Evolutionary conservation across 2,797 vertebrate genomes (phyloP), one percentile per base, ranked within the genome.

Genomic region (Malacoraja senta): DNA sequence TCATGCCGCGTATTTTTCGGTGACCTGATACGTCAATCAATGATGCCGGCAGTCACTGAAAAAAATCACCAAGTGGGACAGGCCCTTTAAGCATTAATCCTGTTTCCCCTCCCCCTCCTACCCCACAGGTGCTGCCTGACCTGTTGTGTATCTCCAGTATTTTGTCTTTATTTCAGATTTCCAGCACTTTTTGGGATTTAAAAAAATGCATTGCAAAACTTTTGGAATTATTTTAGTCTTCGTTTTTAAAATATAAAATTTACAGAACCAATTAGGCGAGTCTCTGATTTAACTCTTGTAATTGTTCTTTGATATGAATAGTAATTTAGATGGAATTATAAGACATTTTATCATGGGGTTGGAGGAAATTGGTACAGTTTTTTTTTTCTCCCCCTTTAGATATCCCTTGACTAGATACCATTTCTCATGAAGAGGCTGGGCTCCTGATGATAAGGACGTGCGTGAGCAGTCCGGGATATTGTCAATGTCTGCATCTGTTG

Each of bases 321-420:
- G 63, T 91, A 35, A 91, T 38, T 91, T 91, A 61, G 13, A 7
- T n/a, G 61, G 29, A 86, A 3, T 13, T 61, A 26, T 44, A n/a
- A 29, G 29, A 13, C 58, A 2, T 86, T 86, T 83, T 86, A 29
- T 86, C 58, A 63, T 38, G 32, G 65, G 19, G 32, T 19, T 17
- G 26, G 21, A 38, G 86, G 7, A 71, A 68, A 68, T 71, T 91
- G 63, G 86, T 91, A 90, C 84, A 91, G 63, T 71, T 17, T 91
- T 38, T 68, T 24, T 91, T 91, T 90, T 71, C 17, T 35, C 19
- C 86, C 63, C 63, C 10, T 84, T 91, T 71, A 91, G 86, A n/a
- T 91, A 32, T 19, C 19, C 65, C 32, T 35, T 90, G 63, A 68
- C 32, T 91, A 91, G 86, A 24, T 91, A 71, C 65, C n/a, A 91